These are phyloP conservation scores for Hoplodrina blanda DNA, from an alignment of 2,888 invertebrate genomes.

Conservation along the genomic window DNA sequence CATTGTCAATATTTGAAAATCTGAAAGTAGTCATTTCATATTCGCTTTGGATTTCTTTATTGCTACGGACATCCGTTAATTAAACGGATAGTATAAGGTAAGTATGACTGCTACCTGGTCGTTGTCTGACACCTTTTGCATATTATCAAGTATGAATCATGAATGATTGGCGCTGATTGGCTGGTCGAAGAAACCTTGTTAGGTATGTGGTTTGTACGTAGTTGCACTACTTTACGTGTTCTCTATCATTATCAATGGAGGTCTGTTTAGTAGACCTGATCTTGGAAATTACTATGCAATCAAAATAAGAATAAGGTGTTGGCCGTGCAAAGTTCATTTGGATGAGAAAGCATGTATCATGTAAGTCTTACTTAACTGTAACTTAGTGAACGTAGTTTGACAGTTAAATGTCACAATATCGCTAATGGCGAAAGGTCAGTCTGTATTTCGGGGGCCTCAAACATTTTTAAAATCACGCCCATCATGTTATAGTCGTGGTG, in stretches of 20 bases:
- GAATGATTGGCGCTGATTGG: conserved; percentile 44
- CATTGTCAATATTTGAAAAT: conserved; percentile 21
- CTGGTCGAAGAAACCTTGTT: conserved; percentile 37
- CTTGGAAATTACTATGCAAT: conserved; percentile 44
- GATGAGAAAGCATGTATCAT: conserved; percentile 7
- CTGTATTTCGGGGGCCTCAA: background rate
- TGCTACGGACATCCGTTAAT: conserved; percentile 61
- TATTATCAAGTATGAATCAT: conserved; percentile 55
- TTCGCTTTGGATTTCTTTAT: conserved; percentile 41
- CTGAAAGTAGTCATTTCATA: conserved; percentile 30
- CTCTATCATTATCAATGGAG: conserved; percentile 42
- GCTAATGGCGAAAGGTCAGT: background rate
- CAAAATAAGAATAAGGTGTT: conserved; percentile 33
- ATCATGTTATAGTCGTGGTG: no score
- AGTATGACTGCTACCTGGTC: conserved; percentile 30
- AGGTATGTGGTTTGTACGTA: conserved; percentile 39
- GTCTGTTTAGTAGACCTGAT: conserved; percentile 42
- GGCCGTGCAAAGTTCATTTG: conserved; percentile 2
- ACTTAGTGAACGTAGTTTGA: background rate
- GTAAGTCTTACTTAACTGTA: background rate
- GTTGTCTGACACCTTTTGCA: conserved; percentile 54
- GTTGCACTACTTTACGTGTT: conserved; percentile 37
- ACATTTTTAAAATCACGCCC: background rate
- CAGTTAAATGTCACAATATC: background rate
- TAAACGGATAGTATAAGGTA: conserved; percentile 32